Evolutionary conservation across 1,140 invertebrate species (phyloP).

Genomic region (Drosophila aff.): DNA sequence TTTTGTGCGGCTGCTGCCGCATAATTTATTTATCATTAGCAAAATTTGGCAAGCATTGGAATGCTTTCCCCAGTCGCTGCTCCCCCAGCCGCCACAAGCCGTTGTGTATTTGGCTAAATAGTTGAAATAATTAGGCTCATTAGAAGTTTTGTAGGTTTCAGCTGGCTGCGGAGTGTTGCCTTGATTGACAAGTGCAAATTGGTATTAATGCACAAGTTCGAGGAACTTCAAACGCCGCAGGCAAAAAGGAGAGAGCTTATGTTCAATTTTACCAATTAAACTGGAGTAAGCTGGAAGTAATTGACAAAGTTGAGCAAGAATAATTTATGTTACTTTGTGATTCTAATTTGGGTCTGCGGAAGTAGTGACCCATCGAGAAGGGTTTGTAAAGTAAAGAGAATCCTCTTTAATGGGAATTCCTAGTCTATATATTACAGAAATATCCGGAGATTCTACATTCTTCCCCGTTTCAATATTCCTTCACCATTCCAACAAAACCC

Average conservation of each 20-base stretch:
- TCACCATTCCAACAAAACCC: background rate
- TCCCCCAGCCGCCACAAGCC: slow-evolving; percentile 9
- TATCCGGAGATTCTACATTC: background rate
- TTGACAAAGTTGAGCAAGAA: background rate
- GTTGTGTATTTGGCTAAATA: slow-evolving; percentile 66
- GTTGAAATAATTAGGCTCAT: slow-evolving; percentile 79
- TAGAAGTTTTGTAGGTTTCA: slow-evolving; percentile 54
- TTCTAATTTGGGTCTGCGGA: too few species aligned
- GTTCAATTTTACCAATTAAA: slow-evolving; percentile 12
- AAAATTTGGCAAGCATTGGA: slow-evolving; percentile 70
- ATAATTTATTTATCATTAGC: slow-evolving; percentile 83
- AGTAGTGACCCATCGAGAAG: background rate
- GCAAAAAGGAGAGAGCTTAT: background rate
- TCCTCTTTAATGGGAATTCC: background rate
- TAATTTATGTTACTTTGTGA: background rate
- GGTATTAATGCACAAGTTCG: slow-evolving; percentile 45
- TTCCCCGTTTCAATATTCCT: background rate
- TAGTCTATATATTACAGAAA: background rate
- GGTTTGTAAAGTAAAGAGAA: too few species aligned
- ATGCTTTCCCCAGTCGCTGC: slow-evolving; percentile 32
- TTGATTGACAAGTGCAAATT: slow-evolving; percentile 56
- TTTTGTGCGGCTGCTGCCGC: slow-evolving; percentile 72
- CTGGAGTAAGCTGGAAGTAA: background rate
- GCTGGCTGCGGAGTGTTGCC: slow-evolving; percentile 10
- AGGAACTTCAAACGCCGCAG: slow-evolving; percentile 24